phyloP scores from a whole-genome alignment of 2,888 invertebrate species.

The Ichneumon xanthorius region DNA sequence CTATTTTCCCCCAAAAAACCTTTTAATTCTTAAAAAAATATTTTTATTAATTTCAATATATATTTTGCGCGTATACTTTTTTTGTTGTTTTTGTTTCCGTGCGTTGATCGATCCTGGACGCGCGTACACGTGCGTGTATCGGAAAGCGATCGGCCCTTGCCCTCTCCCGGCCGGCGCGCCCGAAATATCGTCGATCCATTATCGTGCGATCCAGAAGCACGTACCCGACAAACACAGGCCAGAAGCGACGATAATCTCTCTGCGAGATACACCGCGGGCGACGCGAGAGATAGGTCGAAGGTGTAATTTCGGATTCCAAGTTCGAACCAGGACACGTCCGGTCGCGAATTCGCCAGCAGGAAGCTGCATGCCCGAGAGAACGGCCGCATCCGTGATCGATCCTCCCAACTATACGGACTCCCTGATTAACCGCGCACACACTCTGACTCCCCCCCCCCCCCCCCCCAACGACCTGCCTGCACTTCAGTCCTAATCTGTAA shows the following conservation, averaged over 20 bases:
- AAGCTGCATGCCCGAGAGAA: conserved; percentile 31
- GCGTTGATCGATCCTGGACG: not conserved
- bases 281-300: conserved; percentile 61
- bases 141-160: conserved; percentile 15
- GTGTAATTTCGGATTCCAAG: conserved; percentile 65
- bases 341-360: conserved; percentile 37
- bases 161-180: not conserved
- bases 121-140: not conserved
- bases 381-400: conserved; percentile 42
- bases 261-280: conserved; percentile 30
- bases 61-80: not conserved
- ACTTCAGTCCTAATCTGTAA: conserved; percentile 23
- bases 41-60: not conserved
- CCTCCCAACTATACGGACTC: conserved; percentile 41
- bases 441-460: not conserved
- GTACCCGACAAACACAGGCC: not conserved
- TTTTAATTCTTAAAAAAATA: not conserved
- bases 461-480: not conserved
- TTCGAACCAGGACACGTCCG: conserved; percentile 52
- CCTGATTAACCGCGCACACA: conserved; percentile 47
- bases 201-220: conserved; percentile 53
- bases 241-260: conserved; percentile 47
- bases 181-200: conserved; percentile 58
- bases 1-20: too few relatives aligned
- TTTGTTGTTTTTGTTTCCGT: not conserved